Evolutionary conservation across 2,888 invertebrate genomes (phyloP), one percentile per base, ranked within the genome.

Genomic region (Anagyrus pseudococci): DNA sequence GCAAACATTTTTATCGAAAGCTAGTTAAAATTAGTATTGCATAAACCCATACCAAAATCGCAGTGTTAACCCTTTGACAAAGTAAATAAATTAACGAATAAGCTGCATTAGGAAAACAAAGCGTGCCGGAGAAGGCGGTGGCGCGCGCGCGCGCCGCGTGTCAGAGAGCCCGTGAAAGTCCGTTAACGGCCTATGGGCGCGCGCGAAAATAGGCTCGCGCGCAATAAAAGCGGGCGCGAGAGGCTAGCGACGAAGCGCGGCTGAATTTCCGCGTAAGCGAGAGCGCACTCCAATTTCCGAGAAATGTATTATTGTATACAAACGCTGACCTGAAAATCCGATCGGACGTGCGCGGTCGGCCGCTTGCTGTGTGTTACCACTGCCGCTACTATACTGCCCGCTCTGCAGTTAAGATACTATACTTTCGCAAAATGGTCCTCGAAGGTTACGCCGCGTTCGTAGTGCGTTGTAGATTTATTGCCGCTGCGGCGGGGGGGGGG

Each of bases 261-360:
- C 53, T 46, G 2, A 10, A 29, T 58, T 63, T 63, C 55, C 58
- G 58, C 63, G 55, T 54, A 49, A 58, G 58, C 58, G 33, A 37
- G 33, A 37, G 33, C 25, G 26, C 26, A 33, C 43, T 58, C 52
- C 19, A 15, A 63, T 58, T 63, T 63, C 63, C 50, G 23, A 63
- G 63, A 63, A 63, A 23, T 44, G 49, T 55, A 46, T 58, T 58
- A 58, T 58, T 54, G 62, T 58, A 54, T 56, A 41, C 47, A 15
- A 43, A 6, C 10, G 63, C 40, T 58, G 63, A 58, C 63, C 55
- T 63, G 55, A 58, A 63, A 63, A 58, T 58, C 37, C 54, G 46
- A 58, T 54, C 49, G 23, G 29, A 58, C 49, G 46, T 29, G 47
- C 47, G 29, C 29, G 20, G 20, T 20, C 6, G n/a, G n/a, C n/a